Evolutionary conservation across 1,140 invertebrate genomes (phyloP), one percentile per base, ranked within the genome.

Genomic region (Agrilus planipennis): DNA sequence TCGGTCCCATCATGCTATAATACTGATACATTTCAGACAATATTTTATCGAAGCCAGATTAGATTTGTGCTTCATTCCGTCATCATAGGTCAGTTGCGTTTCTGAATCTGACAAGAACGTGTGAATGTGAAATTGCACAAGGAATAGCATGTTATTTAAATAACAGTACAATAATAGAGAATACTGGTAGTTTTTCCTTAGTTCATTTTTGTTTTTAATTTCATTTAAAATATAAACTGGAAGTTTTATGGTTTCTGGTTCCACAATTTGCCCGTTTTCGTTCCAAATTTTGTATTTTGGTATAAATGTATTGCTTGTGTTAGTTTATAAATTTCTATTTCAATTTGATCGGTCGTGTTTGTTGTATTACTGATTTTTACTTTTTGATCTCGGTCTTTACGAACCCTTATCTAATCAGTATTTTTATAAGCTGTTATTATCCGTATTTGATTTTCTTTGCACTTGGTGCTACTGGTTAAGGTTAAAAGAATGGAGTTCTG

Each of bases 141-240:
- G n/a, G n/a, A n/a, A n/a, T n/a, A n/a, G n/a, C n/a, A n/a, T n/a
- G n/a, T n/a, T n/a, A n/a, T n/a, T n/a, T n/a, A n/a, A n/a, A n/a
- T n/a, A n/a, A n/a, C n/a, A n/a, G n/a, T n/a, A n/a, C n/a, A n/a
- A n/a, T n/a, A n/a, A n/a, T n/a, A n/a, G n/a, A n/a, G n/a, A n/a
- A n/a, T 25, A 19, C 31, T 44, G 42, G 10, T 20, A 44, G 9
- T 29, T 2, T 20, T 23, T 27, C n/a, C 35, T 11, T 4, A 11
- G 9, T 19, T 44, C 29, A 19, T 44, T 44, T 29, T 28, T 37
- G 20, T 6, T n/a, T 36, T 36, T 22, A 3, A 42, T 42, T 10
- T 12, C 1, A 3, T 42, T 9, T 37, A 14, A 15, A 7, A 22
- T 28, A 19, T 42, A 6, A 6, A 9, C 11, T 4, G 41, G 34